Evolutionary conservation across 2,113 vertebrate genomes (phyloP), one percentile per base, ranked within the genome.

Genomic region (Ovibos moschatus): DNA sequence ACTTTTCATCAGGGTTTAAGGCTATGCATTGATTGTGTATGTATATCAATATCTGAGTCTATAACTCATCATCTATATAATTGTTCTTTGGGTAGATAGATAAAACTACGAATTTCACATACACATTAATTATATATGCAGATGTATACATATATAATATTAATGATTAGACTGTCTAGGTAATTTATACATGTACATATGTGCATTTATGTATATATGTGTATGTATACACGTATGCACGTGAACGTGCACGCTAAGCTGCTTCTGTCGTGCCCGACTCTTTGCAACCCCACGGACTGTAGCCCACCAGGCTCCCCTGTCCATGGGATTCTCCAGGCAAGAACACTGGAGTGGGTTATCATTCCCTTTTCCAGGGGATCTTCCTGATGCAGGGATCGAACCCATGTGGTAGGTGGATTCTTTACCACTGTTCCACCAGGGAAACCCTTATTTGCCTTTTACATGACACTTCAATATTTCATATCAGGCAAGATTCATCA

Each of bases 251-350:
- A 2, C 21, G 9, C 17, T 71, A 71, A 21, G 64, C n/a, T 71
- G 17, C 33, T 71, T 11, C 4, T 0, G 0, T 36, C 2, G 0
- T 1, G 17, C 36, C 64, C 0, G 5, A 36, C 33, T 67, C 64
- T 21, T 5, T 67, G 64, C 7, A 4, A 10, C 1, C 33, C 17
- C 17, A 2, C 1, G 2, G 33, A 67, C 1, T 67, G 4, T 2
- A 67, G 64, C 4, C 33, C 16, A 2, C 16, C 16, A 67, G 64
- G 2, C 33, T 36, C 64, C 64, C 19, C 64, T 21, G 33, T 67
- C 17, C 17, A 2, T 36, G 64, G 33, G 64, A 67, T 36, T 36
- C 64, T 67, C 33, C 64, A 67, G 33, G 64, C 64, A 21, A 67
- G 64, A 36, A 1, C 2, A 5, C 64, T 67, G 4, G 64, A 19